Conservation (phyloP, 2,888 invertebrate species). For the Saturnia japonica region DNA sequence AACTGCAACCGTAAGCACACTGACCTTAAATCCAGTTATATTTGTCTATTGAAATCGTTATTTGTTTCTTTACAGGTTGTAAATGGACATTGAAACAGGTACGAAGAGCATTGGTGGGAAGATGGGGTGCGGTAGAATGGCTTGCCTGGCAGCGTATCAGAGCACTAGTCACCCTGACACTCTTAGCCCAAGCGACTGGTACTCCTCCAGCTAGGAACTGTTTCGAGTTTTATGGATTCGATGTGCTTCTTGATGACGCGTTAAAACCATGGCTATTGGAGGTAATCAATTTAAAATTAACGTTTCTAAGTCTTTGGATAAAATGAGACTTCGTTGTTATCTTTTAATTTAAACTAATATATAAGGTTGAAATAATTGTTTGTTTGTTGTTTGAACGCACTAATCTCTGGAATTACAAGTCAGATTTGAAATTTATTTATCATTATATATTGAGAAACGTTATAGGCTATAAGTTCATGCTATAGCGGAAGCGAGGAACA, state of each 20-base stretch:
- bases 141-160: constrained; percentile 90
- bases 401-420: too few relatives aligned
- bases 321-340: background rate
- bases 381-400: too few relatives aligned
- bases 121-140: constrained; percentile 88
- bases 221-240: constrained; percentile 95
- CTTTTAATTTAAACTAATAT: background rate
- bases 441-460: too few relatives aligned
- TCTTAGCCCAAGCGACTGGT: constrained; percentile 87
- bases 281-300: constrained; percentile 69
- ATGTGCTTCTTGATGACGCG: constrained; percentile 91
- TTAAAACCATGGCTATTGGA: constrained; percentile 95
- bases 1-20: background rate
- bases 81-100: constrained; percentile 93
- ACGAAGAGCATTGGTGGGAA: constrained; percentile 84
- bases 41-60: background rate
- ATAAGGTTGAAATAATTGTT: too few relatives aligned
- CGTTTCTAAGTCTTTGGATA: background rate
- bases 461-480: too few relatives aligned
- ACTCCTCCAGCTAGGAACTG: constrained; percentile 88
- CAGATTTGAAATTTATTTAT: too few relatives aligned
- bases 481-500: too few relatives aligned
- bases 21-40: background rate
- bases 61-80: constrained; percentile 81
- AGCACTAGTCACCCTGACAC: constrained; percentile 87